Evolutionary conservation across 1,140 invertebrate species (phyloP).

Genomic region (Drosophila orosa): DNA sequence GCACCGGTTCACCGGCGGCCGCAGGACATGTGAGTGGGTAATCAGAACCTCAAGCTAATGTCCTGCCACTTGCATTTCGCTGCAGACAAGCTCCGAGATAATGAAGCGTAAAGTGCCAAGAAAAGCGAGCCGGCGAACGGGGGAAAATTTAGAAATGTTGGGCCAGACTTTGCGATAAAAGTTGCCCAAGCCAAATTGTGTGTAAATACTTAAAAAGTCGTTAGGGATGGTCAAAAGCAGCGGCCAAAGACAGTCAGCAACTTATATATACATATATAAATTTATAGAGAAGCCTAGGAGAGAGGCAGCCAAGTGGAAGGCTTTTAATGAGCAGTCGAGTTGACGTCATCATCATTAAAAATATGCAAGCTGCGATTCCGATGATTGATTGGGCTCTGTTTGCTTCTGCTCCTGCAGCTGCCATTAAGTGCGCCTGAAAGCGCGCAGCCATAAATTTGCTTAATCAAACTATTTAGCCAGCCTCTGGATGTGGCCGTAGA

Average conservation of each 20-base stretch:
- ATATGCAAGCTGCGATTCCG: constrained; percentile 49
- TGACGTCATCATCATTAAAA: constrained; percentile 60
- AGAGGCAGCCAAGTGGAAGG: constrained; percentile 14
- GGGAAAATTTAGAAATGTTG: constrained; percentile 40
- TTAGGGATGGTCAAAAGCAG: constrained; percentile 52
- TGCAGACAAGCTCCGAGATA: constrained; percentile 39
- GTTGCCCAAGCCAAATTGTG: constrained; percentile 65
- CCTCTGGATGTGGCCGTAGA: constrained; percentile 16
- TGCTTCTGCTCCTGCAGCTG: constrained; percentile 31
- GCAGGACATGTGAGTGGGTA: constrained; percentile 45
- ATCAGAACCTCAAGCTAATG: constrained; percentile 44
- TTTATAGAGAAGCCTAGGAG: background rate
- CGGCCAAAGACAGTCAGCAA: constrained; percentile 9
- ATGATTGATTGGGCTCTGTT: constrained; percentile 65
- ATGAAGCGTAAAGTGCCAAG: constrained; percentile 62
- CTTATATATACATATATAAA: background rate
- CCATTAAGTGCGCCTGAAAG: constrained; percentile 63
- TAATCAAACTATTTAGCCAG: constrained; percentile 77
- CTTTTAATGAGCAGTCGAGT: constrained; percentile 60
- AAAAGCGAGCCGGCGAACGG: constrained; percentile 32
- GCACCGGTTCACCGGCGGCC: background rate
- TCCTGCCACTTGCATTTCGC: constrained; percentile 30
- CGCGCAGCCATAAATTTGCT: constrained; percentile 70
- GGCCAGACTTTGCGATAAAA: constrained; percentile 63
- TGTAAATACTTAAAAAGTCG: constrained; percentile 80